Base-by-base conservation (phyloP, 2,797 vertebrate species). In the Leucoraja ocellata region DNA sequence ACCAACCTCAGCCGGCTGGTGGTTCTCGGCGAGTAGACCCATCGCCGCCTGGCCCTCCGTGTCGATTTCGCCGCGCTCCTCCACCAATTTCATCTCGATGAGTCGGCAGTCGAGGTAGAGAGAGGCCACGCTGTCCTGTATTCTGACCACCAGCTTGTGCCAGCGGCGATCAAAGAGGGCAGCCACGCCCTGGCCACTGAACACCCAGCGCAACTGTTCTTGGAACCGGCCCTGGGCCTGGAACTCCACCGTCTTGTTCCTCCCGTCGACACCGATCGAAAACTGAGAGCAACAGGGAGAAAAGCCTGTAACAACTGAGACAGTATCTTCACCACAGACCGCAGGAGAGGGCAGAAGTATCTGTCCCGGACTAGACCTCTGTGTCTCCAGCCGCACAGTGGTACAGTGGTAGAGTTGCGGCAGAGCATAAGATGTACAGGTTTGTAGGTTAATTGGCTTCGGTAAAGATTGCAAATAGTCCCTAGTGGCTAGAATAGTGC, bases 61-160 rank as follows among this genome's bases (percentile, higher is more conserved):
- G 58, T 71, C 14, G 21, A 98, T 0, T 0, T 80, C 93, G 13
- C 93, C 95, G 21, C 96, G 94, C 0, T 95, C 95, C 0, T 95
- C 96, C 96, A 99, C 95, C 0, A 98, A 98, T 94, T 97, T 97
- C 93, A 97, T 98, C 95, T 97, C 97, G 23, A 98, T 97, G 93
- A 97, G 97, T 93, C 95, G 77, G 93, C 98, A 99, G 96, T 99
- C 98, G 68, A 99, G 96, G 0, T 98, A 97, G 93, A 98, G 93
- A 0, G 98, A 97, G 68, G 96, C 96, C 0, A 97, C 95, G 0
- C 39, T 96, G 2, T 88, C 95, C 63, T 96, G 97, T 93, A 98
- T 95, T 0, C 98, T 98, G 94, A 99, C 94, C 28, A 94, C 96
- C 95, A 99, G 95, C 95, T 99, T 99, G 95, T 99, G 99, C 98